Evolutionary conservation across 2,113 vertebrate species (phyloP), one percentile per base, ranked within the genome.

Genomic region (Herpetotheres cachinnans): DNA sequence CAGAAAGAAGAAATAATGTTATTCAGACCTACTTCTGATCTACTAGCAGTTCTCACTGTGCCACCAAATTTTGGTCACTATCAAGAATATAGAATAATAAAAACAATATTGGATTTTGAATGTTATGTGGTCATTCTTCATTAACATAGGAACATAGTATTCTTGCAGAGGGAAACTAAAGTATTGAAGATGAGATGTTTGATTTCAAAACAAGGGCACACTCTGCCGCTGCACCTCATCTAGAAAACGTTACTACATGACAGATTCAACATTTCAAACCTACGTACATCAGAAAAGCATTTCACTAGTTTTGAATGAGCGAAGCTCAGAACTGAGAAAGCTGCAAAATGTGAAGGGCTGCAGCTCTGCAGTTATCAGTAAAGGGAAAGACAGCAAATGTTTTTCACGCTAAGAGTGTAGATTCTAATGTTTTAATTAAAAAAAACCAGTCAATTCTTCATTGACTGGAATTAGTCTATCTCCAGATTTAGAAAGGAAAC

Each of bases 371-470:
- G 44, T 19, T 52, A 40, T 30, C 47, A 82, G 13, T 40, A 40
- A 90, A 63, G 6, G 13, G 24, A 87, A 61, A 40, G 34, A 40
- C 2, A 76, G 32, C 7, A 80, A 49, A 56, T 0, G 0, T 36
- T 93, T 76, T 78, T 91, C 10, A 24, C 3, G 26, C 13, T 62
- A 14, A 27, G 11, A 80, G 5, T 36, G 38, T 7, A 82, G 30
- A 85, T 72, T 42, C 16, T 58, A 62, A 66, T 42, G 14, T 2
- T 85, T 70, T 61, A 82, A 63, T 71, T 83, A 24, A 73, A 76
- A 85, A 82, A 42, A 65, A 36, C 36, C 30, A 77, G 54, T 36
- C 8, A 54, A 15, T 54, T 50, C 4, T 81, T 84, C 11, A 44
- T 40, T 82, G 38, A 52, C 16, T 52, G 7, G 5, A 85, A 55